Percentiles rank a stretch among this genome's conserved stretches.
These are phyloP conservation scores for Linyphia triangularis DNA, from an alignment of 2,888 invertebrate genomes.

Conservation along the genomic window DNA sequence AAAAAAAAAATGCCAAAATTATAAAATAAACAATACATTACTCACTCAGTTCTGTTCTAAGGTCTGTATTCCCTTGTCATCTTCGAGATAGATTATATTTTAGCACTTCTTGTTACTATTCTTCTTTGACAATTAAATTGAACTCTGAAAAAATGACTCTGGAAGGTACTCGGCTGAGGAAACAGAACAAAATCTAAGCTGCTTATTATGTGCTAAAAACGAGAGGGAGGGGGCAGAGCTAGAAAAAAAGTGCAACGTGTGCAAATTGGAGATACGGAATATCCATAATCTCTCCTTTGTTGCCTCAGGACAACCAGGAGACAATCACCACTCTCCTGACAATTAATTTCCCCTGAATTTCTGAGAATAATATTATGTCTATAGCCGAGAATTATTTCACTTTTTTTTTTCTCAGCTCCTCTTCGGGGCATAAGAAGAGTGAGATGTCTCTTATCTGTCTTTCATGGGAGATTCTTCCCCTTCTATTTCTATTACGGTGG, in stretches of 20 bases:
- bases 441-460: not conserved
- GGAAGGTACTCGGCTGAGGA: not conserved
- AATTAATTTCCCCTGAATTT: slow-evolving; percentile 47
- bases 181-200: slow-evolving; percentile 21
- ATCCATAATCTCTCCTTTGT: slow-evolving; percentile 63
- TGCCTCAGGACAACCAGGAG: slow-evolving; percentile 22
- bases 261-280: slow-evolving; percentile 66
- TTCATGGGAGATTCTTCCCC: not conserved
- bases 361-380: not conserved
- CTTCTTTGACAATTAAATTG: not conserved
- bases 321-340: slow-evolving; percentile 22
- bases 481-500: not conserved
- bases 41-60: not conserved
- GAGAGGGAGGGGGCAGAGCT: not conserved
- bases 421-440: not conserved
- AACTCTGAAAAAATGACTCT: slow-evolving; percentile 18
- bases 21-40: not conserved
- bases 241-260: slow-evolving; percentile 46
- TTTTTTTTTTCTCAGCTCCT: not conserved
- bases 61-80: not conserved
- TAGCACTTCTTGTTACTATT: not conserved
- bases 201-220: slow-evolving; percentile 5
- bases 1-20: not conserved
- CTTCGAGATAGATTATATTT: not conserved
- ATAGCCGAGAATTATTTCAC: not conserved